Percentiles rank a stretch among this genome's conserved stretches.
Conservation (phyloP, 1,140 invertebrate genomes). For the Paraescarpia echinospica region DNA sequence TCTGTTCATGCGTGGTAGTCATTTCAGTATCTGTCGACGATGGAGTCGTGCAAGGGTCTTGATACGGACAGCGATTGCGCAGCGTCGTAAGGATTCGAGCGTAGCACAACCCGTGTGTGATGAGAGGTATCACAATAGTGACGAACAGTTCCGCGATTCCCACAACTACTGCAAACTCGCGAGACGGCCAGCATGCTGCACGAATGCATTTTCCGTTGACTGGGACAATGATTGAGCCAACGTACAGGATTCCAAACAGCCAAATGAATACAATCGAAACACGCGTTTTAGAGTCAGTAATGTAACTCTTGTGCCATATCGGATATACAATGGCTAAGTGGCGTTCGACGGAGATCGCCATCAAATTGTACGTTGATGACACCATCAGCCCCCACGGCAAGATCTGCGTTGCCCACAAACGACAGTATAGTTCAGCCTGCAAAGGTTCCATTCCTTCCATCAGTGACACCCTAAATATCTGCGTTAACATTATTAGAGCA, state of each 20-base stretch:
- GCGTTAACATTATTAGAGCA: conserved; percentile 21
- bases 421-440: conserved; percentile 22
- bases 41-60: neutral
- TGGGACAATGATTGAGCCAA: neutral
- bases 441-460: neutral
- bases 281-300: conserved; percentile 13
- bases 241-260: neutral
- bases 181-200: neutral
- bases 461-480: neutral
- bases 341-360: conserved; percentile 24
- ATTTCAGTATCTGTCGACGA: neutral
- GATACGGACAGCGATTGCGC: neutral
- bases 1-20: neutral
- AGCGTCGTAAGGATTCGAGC: neutral
- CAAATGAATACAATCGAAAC: neutral
- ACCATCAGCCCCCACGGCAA: conserved; percentile 19
- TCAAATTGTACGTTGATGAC: conserved; percentile 28
- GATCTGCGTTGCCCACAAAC: conserved; percentile 25
- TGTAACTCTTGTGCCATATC: conserved; percentile 20
- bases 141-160: neutral
- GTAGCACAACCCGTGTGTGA: neutral
- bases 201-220: neutral
- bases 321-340: conserved; percentile 30
- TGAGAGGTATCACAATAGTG: neutral
- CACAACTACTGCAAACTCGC: neutral